Evolutionary conservation across 2,888 invertebrate genomes (phyloP), one percentile per base, ranked within the genome.

Genomic region (Drosophila antonietae): DNA sequence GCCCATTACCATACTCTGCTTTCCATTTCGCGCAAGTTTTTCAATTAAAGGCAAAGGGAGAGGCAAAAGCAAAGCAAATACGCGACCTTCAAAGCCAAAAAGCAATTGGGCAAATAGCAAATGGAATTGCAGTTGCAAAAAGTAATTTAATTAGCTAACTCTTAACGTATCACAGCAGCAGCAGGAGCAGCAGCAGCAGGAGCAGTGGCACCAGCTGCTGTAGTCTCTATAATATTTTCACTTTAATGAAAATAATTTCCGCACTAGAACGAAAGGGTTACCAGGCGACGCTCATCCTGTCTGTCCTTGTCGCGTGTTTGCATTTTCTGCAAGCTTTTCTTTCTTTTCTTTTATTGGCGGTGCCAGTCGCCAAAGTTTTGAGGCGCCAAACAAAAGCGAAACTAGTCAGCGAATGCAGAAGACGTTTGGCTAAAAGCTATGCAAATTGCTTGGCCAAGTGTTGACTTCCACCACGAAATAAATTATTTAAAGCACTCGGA

Each of bases 81-180:
- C 51, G 51, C 87, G 84, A 87, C 89, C 89, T 89, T 85, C 84
- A 85, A 89, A 79, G 71, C 82, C 67, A 75, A 82, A 82, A 58
- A 64, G 28, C 68, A 43, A 58, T 69, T 56, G 52, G 51, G 18
- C 64, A 35, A 63, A 64, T 63, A 64, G 64, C 56, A 83, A 84
- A 75, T 84, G 84, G 68, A 87, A 84, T 89, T 87, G 84, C 84
- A 81, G 80, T 81, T 68, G 63, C 51, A 68, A 71, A 84, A 89
- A 89, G 82, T 89, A 85, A 85, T 85, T 85, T 81, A 85, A 85
- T 85, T 85, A 89, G 89, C 85, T 80, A 61, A 60, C 67, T 75
- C 68, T 67, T 72, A 69, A 58, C 44, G 61, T 64, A 78, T 78
- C 68, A 62, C 68, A 57, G 64, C 49, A 51, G 31, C n/a, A 39